Evolutionary conservation across 2,888 invertebrate genomes (phyloP).

Genomic region (Synergus umbraculus): DNA sequence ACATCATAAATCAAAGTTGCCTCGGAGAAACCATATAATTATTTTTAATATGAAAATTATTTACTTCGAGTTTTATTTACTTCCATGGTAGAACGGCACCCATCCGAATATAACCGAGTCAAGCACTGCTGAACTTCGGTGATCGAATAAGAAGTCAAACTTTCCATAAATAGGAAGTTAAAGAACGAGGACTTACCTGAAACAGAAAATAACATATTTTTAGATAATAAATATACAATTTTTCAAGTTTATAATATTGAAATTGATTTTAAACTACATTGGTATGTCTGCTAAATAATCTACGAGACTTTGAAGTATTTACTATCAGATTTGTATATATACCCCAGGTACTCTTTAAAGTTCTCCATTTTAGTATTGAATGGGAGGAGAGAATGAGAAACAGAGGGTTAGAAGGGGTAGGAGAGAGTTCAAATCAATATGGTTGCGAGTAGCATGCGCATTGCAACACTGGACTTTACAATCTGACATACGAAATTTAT

Average conservation of each 20-base stretch:
- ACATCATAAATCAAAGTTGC: not conserved
- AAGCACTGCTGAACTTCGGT: no score
- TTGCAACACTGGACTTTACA: constrained; percentile 63
- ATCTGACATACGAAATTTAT: constrained; percentile 65
- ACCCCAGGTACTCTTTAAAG: constrained; percentile 14
- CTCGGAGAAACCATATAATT: constrained; percentile 14
- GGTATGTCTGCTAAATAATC: not conserved
- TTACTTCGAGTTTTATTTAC: not conserved
- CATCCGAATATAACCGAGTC: no score
- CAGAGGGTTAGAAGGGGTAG: constrained; percentile 42
- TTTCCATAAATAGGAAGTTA: not conserved
- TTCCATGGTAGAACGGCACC: not conserved
- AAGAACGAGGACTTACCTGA: not conserved
- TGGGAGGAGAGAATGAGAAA: constrained; percentile 32
- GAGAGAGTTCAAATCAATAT: constrained; percentile 69
- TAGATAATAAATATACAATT: no score
- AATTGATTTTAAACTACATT: not conserved
- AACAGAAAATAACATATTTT: constrained; percentile 8
- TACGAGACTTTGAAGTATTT: not conserved
- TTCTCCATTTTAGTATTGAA: constrained; percentile 26
- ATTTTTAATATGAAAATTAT: not conserved
- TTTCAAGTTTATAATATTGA: no score
- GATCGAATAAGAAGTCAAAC: no score
- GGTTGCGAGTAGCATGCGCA: constrained; percentile 71
- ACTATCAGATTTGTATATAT: not conserved